Conservation (phyloP, 2,797 vertebrate genomes). For the Sebastes nivosus region DNA sequence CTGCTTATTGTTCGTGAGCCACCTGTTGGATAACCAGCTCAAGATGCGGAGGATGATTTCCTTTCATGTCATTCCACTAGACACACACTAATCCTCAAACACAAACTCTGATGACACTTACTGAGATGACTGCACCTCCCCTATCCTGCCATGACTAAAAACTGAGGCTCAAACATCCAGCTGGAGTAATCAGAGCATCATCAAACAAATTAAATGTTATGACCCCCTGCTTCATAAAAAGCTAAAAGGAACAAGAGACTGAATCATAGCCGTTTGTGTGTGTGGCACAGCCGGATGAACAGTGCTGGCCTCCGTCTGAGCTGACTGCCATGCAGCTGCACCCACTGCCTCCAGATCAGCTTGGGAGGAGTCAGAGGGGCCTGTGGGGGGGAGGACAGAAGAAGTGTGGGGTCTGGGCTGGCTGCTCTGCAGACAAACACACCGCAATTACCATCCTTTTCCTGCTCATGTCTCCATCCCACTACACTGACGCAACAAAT, state of each 20-base stretch:
- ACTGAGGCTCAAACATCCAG: constrained; percentile 44
- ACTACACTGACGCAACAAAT: constrained; percentile 60
- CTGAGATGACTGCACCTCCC: constrained; percentile 36
- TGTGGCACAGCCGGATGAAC: constrained; percentile 44
- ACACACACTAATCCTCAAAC: constrained; percentile 36
- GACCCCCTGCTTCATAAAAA: constrained; percentile 49
- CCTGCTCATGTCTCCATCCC: constrained; percentile 64
- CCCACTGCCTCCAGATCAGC: constrained; percentile 66
- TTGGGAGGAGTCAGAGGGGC: constrained; percentile 63
- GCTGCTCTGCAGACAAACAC: constrained; percentile 34
- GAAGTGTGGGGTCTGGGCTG: constrained; percentile 54
- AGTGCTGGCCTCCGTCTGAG: constrained; percentile 44
- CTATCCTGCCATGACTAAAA: constrained; percentile 40
- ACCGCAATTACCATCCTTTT: constrained; percentile 51
- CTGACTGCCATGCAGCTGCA: constrained; percentile 75
- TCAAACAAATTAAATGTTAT: constrained; percentile 62
- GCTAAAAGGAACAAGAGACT: constrained; percentile 18
- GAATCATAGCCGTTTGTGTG: constrained; percentile 52
- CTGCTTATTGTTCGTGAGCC: constrained; percentile 47
- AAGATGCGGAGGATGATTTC: constrained; percentile 59
- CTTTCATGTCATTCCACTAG: constrained; percentile 57
- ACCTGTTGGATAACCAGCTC: constrained; percentile 70
- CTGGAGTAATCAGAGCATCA: constrained; percentile 67
- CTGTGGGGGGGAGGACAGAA: constrained; percentile 58
- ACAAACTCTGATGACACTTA: constrained; percentile 50